phyloP scores from a whole-genome alignment of 2,797 vertebrate species.

The Pangasius sanitwongsei region DNA sequence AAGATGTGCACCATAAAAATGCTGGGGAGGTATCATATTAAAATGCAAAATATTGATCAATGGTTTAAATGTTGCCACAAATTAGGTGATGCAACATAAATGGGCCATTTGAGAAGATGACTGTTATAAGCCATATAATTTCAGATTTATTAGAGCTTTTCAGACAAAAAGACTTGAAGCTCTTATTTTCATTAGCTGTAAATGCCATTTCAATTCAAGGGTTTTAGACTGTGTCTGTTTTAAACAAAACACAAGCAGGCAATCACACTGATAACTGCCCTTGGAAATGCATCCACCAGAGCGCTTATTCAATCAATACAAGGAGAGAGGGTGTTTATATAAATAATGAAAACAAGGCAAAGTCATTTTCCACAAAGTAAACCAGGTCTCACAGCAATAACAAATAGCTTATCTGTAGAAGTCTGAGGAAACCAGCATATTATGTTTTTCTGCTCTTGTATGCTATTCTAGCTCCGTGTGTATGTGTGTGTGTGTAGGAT shows the following conservation, averaged over 20 bases:
- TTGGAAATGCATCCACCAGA: constrained; percentile 78
- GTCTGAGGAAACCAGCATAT: constrained; percentile 14
- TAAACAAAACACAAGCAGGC: constrained; percentile 70
- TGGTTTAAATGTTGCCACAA: constrained; percentile 28
- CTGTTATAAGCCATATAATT: constrained; percentile 59
- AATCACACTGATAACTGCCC: constrained; percentile 75
- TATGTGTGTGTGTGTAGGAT: neutral
- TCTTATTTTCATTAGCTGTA: constrained; percentile 70
- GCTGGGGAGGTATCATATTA: neutral
- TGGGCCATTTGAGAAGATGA: constrained; percentile 58
- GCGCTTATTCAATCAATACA: constrained; percentile 73
- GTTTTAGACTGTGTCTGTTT: constrained; percentile 59
- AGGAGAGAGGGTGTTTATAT: constrained; percentile 52
- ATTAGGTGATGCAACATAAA: constrained; percentile 37
- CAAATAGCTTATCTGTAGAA: constrained; percentile 22
- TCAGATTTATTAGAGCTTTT: constrained; percentile 65
- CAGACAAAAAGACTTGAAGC: constrained; percentile 55
- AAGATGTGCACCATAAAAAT: neutral
- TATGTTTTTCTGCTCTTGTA: neutral
- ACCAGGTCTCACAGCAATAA: constrained; percentile 3
- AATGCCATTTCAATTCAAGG: constrained; percentile 67
- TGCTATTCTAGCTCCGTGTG: neutral
- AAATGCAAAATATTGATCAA: constrained; percentile 26
- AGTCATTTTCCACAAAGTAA: constrained; percentile 43
- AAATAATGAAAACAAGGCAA: constrained; percentile 53